Evolutionary conservation across 1,140 invertebrate genomes (phyloP), one percentile per base, ranked within the genome.

Genomic region (Microplitis mediator): DNA sequence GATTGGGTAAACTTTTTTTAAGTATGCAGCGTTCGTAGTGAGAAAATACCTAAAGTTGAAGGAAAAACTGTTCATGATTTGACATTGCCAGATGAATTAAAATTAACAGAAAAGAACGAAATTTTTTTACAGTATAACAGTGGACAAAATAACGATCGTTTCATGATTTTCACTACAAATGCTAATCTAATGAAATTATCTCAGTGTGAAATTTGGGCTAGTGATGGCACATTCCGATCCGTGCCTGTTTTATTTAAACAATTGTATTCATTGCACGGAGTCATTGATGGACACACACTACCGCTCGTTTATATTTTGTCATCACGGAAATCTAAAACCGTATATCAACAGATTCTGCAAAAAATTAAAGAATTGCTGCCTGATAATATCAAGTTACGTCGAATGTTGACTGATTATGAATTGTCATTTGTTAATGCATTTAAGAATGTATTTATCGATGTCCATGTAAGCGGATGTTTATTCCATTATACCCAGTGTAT

Each of bases 401-500:
- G 23, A 23, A 23, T 23, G 23, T 23, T 74, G 13, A 50, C 56
- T 1, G 56, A 74, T 39, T 74, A 68, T 58, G 69, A 74, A 68
- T 5, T 34, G 14, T 56, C 73, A 34, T 70, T 61, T 36, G 14
- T 74, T 3, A 71, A 71, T 64, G 73, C 73, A 23, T 71, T 68
- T 45, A 1, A 9, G 50, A 50, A 23, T 13, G 35, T 69, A 63
- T 62, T 75, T 23, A 14, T 14, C 11, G n/a, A 51, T 14, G 65
- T 14, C 35, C 9, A 13, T 23, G 8, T 60, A 16, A 68, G 51
- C 34, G 58, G 56, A 9, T 75, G 73, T 34, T 71, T 71, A 0
- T 71, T 71, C 36, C 73, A 75, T 34, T 50, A 67, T 23, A 63
- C 35, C 5, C 73, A 75, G 13, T 71, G 69, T 16, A 5, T 69